These are phyloP conservation scores for Protobothrops mucrosquamatus DNA, from an alignment of 2,113 vertebrate species.

Conservation along the genomic window DNA sequence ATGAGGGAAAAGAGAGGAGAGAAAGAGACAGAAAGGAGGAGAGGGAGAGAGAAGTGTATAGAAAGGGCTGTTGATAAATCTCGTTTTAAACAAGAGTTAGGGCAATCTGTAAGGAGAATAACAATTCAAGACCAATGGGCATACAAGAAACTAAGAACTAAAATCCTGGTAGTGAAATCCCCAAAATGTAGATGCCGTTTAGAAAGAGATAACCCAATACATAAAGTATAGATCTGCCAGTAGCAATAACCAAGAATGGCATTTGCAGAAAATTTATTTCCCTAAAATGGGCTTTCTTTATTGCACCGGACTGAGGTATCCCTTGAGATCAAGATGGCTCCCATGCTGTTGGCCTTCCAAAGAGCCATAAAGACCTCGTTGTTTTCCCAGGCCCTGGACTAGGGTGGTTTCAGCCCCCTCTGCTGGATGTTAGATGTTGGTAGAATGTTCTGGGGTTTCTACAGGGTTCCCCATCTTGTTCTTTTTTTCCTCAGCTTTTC, in stretches of 20 bases:
- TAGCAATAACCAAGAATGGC: neutral
- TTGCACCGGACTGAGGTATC: neutral
- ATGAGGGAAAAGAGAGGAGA: conserved; percentile 8
- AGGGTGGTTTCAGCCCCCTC: neutral
- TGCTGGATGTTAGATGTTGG: neutral
- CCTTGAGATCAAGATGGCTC: neutral
- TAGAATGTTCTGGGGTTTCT: neutral
- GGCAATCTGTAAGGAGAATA: neutral
- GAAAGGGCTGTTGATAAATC: conserved; percentile 23
- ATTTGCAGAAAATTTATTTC: neutral
- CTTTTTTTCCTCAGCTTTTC: neutral
- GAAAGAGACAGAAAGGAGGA: neutral
- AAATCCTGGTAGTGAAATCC: neutral
- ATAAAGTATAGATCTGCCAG: neutral
- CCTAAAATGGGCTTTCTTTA: neutral
- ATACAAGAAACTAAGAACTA: neutral
- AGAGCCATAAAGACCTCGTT: neutral
- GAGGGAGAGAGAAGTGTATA: neutral
- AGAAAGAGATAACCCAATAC: neutral
- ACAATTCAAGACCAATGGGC: neutral
- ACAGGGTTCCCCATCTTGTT: neutral
- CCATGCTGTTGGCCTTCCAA: neutral
- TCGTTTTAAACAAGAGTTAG: neutral
- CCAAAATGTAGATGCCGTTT: neutral
- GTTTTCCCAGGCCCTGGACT: neutral